Evolutionary conservation across 1,140 invertebrate genomes (phyloP).

Genomic region (Ylistrum balloti): DNA sequence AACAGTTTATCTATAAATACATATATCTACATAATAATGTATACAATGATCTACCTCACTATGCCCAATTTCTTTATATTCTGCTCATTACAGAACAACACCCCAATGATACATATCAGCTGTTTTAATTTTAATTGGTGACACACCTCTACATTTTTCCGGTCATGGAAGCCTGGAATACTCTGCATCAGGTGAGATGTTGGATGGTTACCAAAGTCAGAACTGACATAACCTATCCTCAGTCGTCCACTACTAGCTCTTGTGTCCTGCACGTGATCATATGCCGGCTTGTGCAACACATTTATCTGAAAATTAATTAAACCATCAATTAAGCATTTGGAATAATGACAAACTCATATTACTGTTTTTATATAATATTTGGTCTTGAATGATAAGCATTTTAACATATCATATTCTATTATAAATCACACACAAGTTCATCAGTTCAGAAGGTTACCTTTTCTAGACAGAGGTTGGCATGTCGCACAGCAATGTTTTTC

Average conservation of each 20-base stretch:
- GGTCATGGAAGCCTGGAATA: constrained; percentile 97
- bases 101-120: too few species aligned
- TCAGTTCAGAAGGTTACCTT: constrained; percentile 86
- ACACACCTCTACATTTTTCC: constrained; percentile 89
- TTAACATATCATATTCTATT: too few species aligned
- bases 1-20: too few species aligned
- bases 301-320: constrained; percentile 89
- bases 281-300: constrained; percentile 92
- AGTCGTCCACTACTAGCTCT: constrained; percentile 86
- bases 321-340: too few species aligned
- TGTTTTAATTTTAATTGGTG: background rate
- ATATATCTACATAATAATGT: too few species aligned
- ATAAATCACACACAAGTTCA: too few species aligned
- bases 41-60: too few species aligned
- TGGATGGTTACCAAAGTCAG: constrained; percentile 99
- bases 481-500: constrained; percentile 96
- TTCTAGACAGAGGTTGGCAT: constrained; percentile 98
- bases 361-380: too few species aligned
- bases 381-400: too few species aligned
- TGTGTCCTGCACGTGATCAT: constrained; percentile 87
- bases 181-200: constrained; percentile 99
- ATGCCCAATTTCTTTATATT: too few species aligned
- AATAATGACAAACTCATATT: too few species aligned
- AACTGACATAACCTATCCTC: constrained; percentile 98
- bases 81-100: too few species aligned